Conservation (phyloP, 2,888 invertebrate genomes). For the Nomada ruficornis region DNA sequence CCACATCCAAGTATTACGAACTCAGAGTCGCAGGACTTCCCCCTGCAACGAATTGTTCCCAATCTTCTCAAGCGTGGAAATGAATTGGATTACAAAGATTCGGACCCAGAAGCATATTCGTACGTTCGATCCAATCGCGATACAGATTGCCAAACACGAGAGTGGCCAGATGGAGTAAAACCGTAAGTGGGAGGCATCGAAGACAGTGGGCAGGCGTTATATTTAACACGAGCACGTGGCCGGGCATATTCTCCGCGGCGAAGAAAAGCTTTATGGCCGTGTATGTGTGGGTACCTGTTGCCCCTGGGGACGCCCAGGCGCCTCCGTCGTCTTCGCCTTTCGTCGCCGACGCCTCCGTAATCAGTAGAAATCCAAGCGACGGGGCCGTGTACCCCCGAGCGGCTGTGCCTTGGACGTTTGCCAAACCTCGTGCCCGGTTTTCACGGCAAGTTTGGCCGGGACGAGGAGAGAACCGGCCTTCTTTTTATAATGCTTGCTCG, state of each 20-base stretch:
- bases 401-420: constrained; percentile 31
- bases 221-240: constrained; percentile 82
- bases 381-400: constrained; percentile 44
- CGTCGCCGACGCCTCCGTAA: constrained; percentile 49
- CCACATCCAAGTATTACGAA: too few relatives aligned
- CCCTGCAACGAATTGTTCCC: too few relatives aligned
- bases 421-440: constrained; percentile 52
- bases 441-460: constrained; percentile 28
- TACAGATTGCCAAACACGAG: constrained; percentile 22
- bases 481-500: constrained; percentile 26
- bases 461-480: background rate
- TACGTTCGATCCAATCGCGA: constrained; percentile 8
- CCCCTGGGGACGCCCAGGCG: constrained; percentile 72
- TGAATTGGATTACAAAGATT: too few relatives aligned
- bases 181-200: constrained; percentile 31
- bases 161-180: background rate
- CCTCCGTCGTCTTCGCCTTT: constrained; percentile 45
- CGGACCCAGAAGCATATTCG: too few relatives aligned
- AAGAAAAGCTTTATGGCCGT: constrained; percentile 67
- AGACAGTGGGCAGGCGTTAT: constrained; percentile 73
- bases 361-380: constrained; percentile 62
- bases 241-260: constrained; percentile 72
- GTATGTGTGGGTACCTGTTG: constrained; percentile 73
- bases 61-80: too few relatives aligned
- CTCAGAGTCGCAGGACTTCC: too few relatives aligned